phyloP scores from a whole-genome alignment of 2,113 vertebrate species.

The Colistium nudipinnis region DNA sequence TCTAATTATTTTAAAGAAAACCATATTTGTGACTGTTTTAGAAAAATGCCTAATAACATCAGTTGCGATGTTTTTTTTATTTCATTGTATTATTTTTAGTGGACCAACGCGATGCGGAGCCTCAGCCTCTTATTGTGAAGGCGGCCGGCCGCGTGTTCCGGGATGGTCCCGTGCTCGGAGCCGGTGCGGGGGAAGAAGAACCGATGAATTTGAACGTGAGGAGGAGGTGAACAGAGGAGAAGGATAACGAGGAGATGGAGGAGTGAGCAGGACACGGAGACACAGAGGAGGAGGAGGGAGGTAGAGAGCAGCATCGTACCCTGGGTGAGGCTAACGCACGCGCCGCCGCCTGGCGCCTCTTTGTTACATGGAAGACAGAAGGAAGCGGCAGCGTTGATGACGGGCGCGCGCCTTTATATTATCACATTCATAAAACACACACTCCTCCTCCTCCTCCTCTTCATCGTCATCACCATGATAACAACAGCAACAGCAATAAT shows the following conservation, averaged over 20 bases:
- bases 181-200: too few species aligned
- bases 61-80: too few species aligned
- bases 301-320: slow-evolving; percentile 52
- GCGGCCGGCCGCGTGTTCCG: slow-evolving; percentile 35
- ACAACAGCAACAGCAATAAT: too few species aligned
- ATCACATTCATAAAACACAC: slow-evolving; percentile 33
- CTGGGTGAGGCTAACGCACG: slow-evolving; percentile 69
- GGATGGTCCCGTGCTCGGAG: slow-evolving; percentile 1
- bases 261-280: slow-evolving; percentile 35
- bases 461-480: too few species aligned
- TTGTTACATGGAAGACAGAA: slow-evolving; percentile 47
- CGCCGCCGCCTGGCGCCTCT: slow-evolving; percentile 29
- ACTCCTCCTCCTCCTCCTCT: too few species aligned
- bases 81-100: too few species aligned
- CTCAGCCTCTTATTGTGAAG: slow-evolving; percentile 72
- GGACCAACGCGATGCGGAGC: too few species aligned
- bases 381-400: slow-evolving; percentile 31
- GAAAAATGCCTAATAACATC: too few species aligned
- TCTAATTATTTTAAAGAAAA: too few species aligned
- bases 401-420: slow-evolving; percentile 33
- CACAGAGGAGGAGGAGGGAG: slow-evolving; percentile 30
- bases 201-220: slow-evolving; percentile 13
- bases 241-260: slow-evolving; percentile 36
- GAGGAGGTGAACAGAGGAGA: slow-evolving; percentile 40
- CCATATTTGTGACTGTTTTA: too few species aligned